phyloP scores from a whole-genome alignment of 2,113 vertebrate species.

The Nerophis lumbriciformis region DNA sequence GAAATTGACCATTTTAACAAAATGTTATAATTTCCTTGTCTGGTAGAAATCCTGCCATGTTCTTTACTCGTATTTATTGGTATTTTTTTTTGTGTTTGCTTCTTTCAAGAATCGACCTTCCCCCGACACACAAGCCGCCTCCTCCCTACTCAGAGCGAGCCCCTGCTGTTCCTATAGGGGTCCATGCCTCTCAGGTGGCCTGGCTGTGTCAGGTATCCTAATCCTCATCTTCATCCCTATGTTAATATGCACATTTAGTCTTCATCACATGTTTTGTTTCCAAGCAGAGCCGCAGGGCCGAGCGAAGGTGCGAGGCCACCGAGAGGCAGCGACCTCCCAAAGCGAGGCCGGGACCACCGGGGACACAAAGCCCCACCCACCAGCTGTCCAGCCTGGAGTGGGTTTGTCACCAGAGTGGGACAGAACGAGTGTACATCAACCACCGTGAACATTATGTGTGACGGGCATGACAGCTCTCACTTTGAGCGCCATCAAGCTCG shows the following conservation, averaged over 20 bases:
- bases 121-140: conserved; percentile 75
- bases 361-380: conserved; percentile 40
- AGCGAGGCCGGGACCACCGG: conserved; percentile 7
- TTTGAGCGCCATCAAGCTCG: not conserved
- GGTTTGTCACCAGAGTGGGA: conserved; percentile 73
- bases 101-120: conserved; percentile 72
- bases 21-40: too few species aligned
- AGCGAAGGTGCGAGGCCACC: conserved; percentile 33
- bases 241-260: not conserved
- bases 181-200: conserved; percentile 66
- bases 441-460: conserved; percentile 76
- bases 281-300: conserved; percentile 52
- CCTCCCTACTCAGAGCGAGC: conserved; percentile 67
- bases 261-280: not conserved
- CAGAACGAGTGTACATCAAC: conserved; percentile 73
- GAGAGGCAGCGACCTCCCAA: conserved; percentile 26
- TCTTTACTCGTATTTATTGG: not conserved
- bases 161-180: conserved; percentile 58
- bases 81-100: conserved; percentile 6
- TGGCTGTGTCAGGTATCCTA: conserved; percentile 67
- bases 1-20: too few species aligned
- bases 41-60: too few species aligned
- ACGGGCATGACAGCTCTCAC: conserved; percentile 21
- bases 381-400: conserved; percentile 65
- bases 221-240: not conserved